Conservation (phyloP, 1,140 invertebrate species). For the Aphaenogaster ashmeadi region DNA sequence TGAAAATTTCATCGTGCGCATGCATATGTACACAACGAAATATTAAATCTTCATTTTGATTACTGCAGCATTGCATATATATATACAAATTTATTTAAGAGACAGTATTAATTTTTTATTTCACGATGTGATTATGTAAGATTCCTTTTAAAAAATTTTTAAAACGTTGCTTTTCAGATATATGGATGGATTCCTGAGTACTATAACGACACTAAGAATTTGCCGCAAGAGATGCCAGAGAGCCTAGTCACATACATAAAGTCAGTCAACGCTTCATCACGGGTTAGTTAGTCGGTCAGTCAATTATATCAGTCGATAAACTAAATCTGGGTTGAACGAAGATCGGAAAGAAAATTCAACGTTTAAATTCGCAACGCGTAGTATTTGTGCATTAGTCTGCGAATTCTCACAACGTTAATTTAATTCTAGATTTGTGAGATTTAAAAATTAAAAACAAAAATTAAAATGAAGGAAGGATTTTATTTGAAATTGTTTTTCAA, state of each 20-base stretch:
- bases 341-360: not conserved
- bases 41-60: not conserved
- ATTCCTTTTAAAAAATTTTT: constrained; percentile 28
- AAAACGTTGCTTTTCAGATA: constrained; percentile 84
- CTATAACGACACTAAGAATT: constrained; percentile 88
- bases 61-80: not conserved
- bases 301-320: constrained; percentile 60
- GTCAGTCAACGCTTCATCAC: constrained; percentile 70
- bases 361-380: not conserved
- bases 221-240: constrained; percentile 91
- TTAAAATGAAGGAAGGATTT: not conserved
- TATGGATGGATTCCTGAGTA: constrained; percentile 92
- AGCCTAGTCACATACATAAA: constrained; percentile 89
- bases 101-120: not conserved
- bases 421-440: not conserved
- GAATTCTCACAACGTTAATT: not conserved
- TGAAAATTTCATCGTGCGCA: not conserved
- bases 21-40: not conserved
- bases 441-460: not conserved
- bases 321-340: constrained; percentile 52
- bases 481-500: not conserved
- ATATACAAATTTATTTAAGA: not conserved
- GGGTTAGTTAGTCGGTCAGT: constrained; percentile 76
- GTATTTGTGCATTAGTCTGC: not conserved
- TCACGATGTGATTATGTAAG: not conserved